phyloP scores from a whole-genome alignment of 2,888 invertebrate species.

The Frankliniella intonsa region DNA sequence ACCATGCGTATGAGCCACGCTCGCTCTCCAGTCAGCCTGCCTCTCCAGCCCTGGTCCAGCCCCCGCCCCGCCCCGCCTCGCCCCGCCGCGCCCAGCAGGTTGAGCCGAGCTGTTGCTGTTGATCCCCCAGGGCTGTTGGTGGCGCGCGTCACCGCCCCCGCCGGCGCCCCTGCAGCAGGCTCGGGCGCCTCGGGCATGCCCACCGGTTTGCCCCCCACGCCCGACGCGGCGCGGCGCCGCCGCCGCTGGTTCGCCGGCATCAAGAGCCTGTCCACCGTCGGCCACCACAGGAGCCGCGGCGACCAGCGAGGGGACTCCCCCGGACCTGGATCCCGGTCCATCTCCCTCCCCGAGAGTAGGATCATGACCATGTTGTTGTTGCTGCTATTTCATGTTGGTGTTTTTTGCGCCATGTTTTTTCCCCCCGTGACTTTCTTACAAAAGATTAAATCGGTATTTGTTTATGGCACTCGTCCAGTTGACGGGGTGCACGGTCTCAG shows the following conservation, averaged over 20 bases:
- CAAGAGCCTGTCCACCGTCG: constrained; percentile 73
- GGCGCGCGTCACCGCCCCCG: constrained; percentile 13
- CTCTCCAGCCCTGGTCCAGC: neutral
- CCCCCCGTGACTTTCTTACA: constrained; percentile 22
- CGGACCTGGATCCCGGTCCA: constrained; percentile 55
- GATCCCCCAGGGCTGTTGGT: constrained; percentile 12
- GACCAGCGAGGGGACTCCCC: constrained; percentile 37
- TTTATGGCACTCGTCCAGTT: too few species aligned
- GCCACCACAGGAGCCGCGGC: constrained; percentile 53
- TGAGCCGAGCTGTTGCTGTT: neutral
- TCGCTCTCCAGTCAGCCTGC: neutral
- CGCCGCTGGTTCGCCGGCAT: constrained; percentile 75
- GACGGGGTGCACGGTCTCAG: too few species aligned
- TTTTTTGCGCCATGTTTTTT: constrained; percentile 37
- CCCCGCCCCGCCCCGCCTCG: neutral
- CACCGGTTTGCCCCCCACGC: constrained; percentile 38
- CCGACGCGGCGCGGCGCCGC: constrained; percentile 60
- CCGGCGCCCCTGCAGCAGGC: constrained; percentile 27
- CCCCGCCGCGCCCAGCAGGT: neutral
- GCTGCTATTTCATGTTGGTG: constrained; percentile 38
- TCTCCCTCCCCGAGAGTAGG: constrained; percentile 84
- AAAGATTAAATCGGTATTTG: too few species aligned
- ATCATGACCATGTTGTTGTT: constrained; percentile 41
- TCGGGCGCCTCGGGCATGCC: neutral
- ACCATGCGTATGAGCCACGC: too few species aligned